These are phyloP conservation scores for Conus betulinus DNA, from an alignment of 1,140 invertebrate genomes.

Conservation along the genomic window DNA sequence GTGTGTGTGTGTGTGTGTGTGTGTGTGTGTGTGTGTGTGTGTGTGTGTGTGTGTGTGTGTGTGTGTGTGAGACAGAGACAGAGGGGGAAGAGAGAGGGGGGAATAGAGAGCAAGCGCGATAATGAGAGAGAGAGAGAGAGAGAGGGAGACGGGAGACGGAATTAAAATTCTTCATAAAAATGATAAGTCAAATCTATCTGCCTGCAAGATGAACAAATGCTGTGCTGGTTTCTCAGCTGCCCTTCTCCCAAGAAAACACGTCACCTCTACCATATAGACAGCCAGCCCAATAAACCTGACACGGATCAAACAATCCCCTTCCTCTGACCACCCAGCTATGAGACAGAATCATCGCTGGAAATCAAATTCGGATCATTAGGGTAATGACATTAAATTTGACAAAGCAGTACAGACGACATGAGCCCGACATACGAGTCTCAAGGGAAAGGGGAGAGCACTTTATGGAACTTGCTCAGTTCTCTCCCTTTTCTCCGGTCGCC, in stretches of 20 bases:
- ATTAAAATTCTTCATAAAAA: conserved; percentile 33
- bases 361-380: conserved; percentile 38
- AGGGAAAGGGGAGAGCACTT: not conserved
- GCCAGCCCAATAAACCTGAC: conserved; percentile 22
- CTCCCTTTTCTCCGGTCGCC: not conserved
- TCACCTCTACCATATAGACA: not conserved
- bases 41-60: too few relatives aligned
- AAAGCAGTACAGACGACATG: conserved; percentile 24
- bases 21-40: too few relatives aligned
- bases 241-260: not conserved
- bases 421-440: not conserved
- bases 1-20: too few relatives aligned
- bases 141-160: too few relatives aligned
- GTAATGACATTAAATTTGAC: conserved; percentile 34
- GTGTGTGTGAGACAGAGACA: too few relatives aligned
- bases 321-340: conserved; percentile 8
- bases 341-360: not conserved
- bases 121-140: too few relatives aligned
- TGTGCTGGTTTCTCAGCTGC: conserved; percentile 24
- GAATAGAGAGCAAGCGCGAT: too few relatives aligned
- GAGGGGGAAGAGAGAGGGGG: too few relatives aligned
- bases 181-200: conserved; percentile 28
- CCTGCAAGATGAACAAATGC: not conserved
- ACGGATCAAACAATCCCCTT: conserved; percentile 17
- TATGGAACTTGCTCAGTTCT: not conserved